These are phyloP conservation scores for Malthinus seriepunctatus DNA, from an alignment of 2,888 invertebrate genomes.

Conservation along the genomic window DNA sequence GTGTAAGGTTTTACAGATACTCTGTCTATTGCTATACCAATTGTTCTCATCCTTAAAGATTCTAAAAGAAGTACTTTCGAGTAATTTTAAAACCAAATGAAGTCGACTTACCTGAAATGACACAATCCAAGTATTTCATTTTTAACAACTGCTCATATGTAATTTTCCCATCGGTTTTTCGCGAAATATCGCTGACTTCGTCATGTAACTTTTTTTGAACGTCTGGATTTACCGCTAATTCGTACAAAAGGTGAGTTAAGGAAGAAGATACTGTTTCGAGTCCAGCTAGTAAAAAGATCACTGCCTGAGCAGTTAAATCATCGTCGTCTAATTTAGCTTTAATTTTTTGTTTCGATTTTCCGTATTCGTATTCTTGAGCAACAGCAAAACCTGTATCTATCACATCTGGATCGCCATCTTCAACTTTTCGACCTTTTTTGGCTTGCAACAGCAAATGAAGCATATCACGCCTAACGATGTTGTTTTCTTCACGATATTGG, in stretches of 20 bases:
- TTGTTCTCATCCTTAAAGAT: constrained; percentile 28
- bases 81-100: background rate
- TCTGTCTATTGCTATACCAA: constrained; percentile 40
- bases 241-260: constrained; percentile 59
- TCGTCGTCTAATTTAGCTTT: constrained; percentile 41
- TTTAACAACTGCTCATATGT: constrained; percentile 50
- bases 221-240: constrained; percentile 63
- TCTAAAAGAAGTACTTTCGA: no score
- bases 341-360: background rate
- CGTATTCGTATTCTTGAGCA: background rate
- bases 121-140: constrained; percentile 62
- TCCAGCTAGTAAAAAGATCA: constrained; percentile 59
- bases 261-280: constrained; percentile 57
- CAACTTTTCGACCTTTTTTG: constrained; percentile 46
- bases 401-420: background rate
- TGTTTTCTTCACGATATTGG: constrained; percentile 51
- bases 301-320: constrained; percentile 62
- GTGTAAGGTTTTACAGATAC: constrained; percentile 34
- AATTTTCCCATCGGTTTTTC: constrained; percentile 45
- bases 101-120: constrained; percentile 53
- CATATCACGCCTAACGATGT: constrained; percentile 58
- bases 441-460: constrained; percentile 57
- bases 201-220: constrained; percentile 59
- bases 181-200: constrained; percentile 57
- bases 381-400: background rate